These are phyloP conservation scores for Phoxinus dragarum DNA, from an alignment of 2,797 vertebrate species.

Conservation along the genomic window DNA sequence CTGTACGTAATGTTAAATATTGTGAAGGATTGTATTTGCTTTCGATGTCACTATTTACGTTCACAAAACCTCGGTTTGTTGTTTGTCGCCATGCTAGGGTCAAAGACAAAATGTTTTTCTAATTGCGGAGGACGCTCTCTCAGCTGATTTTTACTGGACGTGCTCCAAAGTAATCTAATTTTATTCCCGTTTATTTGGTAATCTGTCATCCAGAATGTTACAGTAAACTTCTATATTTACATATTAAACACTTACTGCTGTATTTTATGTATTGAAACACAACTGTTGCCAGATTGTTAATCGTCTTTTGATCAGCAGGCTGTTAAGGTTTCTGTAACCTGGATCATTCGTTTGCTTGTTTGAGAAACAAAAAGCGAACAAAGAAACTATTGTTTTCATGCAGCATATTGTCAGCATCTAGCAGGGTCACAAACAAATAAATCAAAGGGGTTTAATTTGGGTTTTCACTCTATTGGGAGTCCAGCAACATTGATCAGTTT, in stretches of 20 bases:
- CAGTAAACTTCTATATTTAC: not conserved
- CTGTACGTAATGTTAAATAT: not conserved
- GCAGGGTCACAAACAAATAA: slow-evolving; percentile 21
- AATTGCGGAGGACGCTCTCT: slow-evolving; percentile 43
- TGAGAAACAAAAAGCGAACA: slow-evolving; percentile 35
- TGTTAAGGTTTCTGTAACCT: slow-evolving; percentile 35
- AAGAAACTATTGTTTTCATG: slow-evolving; percentile 25
- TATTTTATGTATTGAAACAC: not conserved
- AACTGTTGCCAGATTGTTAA: slow-evolving; percentile 27
- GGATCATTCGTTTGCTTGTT: slow-evolving; percentile 37
- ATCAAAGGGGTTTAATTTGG: not conserved
- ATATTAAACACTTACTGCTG: not conserved
- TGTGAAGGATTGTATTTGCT: not conserved
- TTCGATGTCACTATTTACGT: not conserved
- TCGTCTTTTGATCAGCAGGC: slow-evolving; percentile 16
- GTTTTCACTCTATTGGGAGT: not conserved
- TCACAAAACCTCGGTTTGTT: slow-evolving; percentile 6
- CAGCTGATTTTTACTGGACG: slow-evolving; percentile 11
- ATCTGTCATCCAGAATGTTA: not conserved
- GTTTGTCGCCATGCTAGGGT: slow-evolving; percentile 28
- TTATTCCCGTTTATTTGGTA: not conserved
- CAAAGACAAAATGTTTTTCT: slow-evolving; percentile 52
- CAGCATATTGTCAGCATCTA: not conserved
- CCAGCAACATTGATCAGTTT: not conserved
- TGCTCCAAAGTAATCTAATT: not conserved